These are phyloP conservation scores for Schizopygopsis malacanthus DNA, from an alignment of 2,797 vertebrate genomes.

Conservation along the genomic window DNA sequence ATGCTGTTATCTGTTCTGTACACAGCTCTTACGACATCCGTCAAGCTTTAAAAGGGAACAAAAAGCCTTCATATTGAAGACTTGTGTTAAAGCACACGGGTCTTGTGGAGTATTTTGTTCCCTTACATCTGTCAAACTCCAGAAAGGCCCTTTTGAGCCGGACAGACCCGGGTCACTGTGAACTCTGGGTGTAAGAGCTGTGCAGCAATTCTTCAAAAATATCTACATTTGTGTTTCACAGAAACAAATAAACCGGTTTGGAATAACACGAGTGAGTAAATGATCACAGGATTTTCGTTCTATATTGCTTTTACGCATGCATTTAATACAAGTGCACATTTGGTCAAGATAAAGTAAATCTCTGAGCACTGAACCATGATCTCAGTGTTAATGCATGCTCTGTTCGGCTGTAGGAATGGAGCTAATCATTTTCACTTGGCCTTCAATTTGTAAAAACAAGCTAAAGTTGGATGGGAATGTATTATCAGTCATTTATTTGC, in stretches of 20 bases:
- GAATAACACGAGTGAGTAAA: background rate
- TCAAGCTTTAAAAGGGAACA: background rate
- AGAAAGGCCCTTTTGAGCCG: background rate
- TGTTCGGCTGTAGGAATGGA: background rate
- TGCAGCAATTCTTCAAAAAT: background rate
- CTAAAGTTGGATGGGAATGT: background rate
- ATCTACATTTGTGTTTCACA: background rate
- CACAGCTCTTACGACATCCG: background rate
- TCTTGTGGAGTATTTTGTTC: background rate
- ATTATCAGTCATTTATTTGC: background rate
- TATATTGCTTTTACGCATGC: background rate
- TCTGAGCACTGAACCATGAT: background rate
- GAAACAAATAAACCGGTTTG: background rate
- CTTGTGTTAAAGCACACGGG: background rate
- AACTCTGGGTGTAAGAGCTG: background rate
- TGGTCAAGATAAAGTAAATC: background rate
- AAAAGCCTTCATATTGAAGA: background rate
- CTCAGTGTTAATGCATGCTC: background rate
- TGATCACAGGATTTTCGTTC: background rate
- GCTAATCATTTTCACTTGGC: background rate
- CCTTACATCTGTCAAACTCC: background rate
- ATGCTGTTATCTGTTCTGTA: background rate
- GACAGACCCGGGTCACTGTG: background rate
- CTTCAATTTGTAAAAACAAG: background rate
- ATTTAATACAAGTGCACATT: background rate